Percentiles rank a stretch among this genome's conserved stretches.
These are phyloP conservation scores for Euthynnus affinis DNA, from an alignment of 2,797 vertebrate species.

Conservation along the genomic window DNA sequence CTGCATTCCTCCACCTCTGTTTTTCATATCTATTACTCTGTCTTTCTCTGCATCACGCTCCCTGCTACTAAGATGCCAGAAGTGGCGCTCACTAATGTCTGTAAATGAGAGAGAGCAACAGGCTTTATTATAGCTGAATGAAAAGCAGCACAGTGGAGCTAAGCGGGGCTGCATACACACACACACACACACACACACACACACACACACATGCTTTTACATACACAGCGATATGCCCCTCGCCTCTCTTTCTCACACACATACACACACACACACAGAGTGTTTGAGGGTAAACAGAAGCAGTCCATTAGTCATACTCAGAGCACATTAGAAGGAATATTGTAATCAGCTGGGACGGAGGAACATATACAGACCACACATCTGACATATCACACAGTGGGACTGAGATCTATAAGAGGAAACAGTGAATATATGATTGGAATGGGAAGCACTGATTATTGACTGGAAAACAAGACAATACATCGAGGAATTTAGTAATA, in stretches of 20 bases:
- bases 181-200: constrained; percentile 16
- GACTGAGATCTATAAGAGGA: background rate
- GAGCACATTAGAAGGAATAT: constrained; percentile 56
- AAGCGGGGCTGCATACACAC: background rate
- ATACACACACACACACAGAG: constrained; percentile 9
- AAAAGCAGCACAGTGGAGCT: constrained; percentile 30
- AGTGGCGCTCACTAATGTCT: constrained; percentile 47
- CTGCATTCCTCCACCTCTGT: constrained; percentile 42
- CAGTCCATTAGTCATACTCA: constrained; percentile 67
- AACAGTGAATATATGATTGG: background rate
- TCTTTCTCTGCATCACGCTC: constrained; percentile 22
- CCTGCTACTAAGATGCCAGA: constrained; percentile 10
- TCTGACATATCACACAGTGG: background rate
- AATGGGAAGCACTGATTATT: background rate
- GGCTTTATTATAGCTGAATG: constrained; percentile 52
- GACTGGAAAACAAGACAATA: constrained; percentile 2
- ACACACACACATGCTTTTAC: background rate
- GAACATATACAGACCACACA: constrained; percentile 17
- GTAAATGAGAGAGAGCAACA: constrained; percentile 62
- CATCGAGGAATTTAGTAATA: background rate
- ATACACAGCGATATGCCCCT: background rate
- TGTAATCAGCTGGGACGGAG: constrained; percentile 32
- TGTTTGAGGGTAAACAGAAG: constrained; percentile 56
- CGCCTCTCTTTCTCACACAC: background rate
- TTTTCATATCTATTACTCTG: constrained; percentile 50